Percentiles rank a stretch among this genome's conserved stretches.
phyloP scores from a whole-genome alignment of 35 echinoderm and acorn worm genomes.

The Apostichopus californicus region DNA sequence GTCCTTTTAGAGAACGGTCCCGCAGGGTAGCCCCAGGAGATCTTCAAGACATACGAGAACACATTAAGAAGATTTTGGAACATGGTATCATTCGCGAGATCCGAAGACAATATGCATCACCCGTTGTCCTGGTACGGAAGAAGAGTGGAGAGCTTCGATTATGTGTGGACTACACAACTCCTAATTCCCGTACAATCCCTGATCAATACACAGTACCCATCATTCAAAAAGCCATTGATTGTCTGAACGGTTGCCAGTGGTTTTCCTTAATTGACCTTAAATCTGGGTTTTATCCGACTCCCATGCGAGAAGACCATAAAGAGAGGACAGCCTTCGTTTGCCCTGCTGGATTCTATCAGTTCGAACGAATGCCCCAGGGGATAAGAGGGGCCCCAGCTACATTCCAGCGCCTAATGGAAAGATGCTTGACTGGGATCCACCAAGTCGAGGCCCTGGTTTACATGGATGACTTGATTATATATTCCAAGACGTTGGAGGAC shows the following conservation, averaged over 20 bases:
- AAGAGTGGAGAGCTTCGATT: conserved; percentile 21
- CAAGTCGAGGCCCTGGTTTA: background rate
- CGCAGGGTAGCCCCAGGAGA: conserved; percentile 7
- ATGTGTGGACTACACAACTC: conserved; percentile 68
- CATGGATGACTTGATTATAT: conserved; percentile 31
- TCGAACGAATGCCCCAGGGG: conserved; percentile 66
- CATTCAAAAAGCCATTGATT: conserved; percentile 71
- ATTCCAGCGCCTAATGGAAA: conserved; percentile 79
- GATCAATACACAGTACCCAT: conserved; percentile 71
- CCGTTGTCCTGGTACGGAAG: conserved; percentile 57
- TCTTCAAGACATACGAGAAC: conserved; percentile 14
- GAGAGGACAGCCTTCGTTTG: conserved; percentile 82
- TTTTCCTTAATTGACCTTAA: conserved; percentile 83
- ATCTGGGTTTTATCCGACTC: conserved; percentile 77
- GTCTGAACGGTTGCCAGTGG: conserved; percentile 55
- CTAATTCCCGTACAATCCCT: conserved; percentile 65
- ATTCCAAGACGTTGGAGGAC: background rate
- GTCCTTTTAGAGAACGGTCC: conserved; percentile 18
- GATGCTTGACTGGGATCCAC: conserved; percentile 42
- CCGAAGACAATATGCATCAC: conserved; percentile 71
- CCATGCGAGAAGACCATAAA: conserved; percentile 61
- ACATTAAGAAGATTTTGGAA: conserved; percentile 37
- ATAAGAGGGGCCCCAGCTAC: conserved; percentile 74
- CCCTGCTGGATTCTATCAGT: conserved; percentile 74
- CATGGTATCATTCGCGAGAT: conserved; percentile 61